Evolutionary conservation across 1,140 invertebrate species (phyloP).

Genomic region (Neodiprion pinetum): DNA sequence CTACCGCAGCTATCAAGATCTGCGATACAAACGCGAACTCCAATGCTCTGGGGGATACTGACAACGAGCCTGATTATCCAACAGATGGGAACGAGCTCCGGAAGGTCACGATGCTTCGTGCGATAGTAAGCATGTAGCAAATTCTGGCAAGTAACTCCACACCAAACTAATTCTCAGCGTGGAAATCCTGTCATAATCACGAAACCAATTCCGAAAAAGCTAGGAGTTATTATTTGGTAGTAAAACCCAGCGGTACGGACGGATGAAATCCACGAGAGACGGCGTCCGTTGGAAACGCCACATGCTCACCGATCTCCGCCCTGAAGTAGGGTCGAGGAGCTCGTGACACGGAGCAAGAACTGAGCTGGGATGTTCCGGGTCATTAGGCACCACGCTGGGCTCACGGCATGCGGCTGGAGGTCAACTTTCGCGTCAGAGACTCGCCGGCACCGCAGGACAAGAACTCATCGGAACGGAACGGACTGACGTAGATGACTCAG

Average conservation of each 20-base stretch:
- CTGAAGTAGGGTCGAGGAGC: background rate
- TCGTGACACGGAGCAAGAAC: background rate
- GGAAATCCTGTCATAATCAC: background rate
- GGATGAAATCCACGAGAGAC: background rate
- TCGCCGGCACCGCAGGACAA: too few relatives aligned
- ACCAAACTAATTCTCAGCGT: background rate
- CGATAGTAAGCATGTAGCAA: too few relatives aligned
- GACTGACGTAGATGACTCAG: too few relatives aligned
- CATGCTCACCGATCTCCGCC: background rate
- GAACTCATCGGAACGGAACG: too few relatives aligned
- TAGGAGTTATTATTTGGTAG: background rate
- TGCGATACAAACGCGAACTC: background rate
- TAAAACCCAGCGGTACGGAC: background rate
- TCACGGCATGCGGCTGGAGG: background rate
- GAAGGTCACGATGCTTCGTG: too few relatives aligned
- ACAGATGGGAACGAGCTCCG: background rate
- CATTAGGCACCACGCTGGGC: background rate
- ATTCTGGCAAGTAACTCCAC: too few relatives aligned
- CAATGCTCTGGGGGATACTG: background rate
- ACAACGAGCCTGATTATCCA: background rate
- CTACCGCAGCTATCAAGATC: background rate
- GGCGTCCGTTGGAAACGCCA: background rate
- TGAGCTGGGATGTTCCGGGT: background rate
- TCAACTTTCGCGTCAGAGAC: background rate
- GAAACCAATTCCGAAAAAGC: background rate